These are phyloP conservation scores for Calameuta idolon DNA, from an alignment of 2,888 invertebrate species.

Conservation along the genomic window DNA sequence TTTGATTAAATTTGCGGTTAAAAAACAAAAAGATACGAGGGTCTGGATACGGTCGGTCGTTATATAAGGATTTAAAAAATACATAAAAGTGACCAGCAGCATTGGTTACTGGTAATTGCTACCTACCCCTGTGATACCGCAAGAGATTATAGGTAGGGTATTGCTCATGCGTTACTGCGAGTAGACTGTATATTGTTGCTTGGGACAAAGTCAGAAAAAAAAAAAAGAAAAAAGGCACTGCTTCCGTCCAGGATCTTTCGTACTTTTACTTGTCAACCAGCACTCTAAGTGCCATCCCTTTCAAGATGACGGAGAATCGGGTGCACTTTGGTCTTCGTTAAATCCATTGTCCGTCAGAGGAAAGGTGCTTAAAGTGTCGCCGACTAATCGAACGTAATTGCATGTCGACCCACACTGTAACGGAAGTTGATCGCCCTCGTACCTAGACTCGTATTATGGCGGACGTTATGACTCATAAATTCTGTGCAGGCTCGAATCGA, in stretches of 20 bases:
- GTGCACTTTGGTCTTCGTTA: background rate
- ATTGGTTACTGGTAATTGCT: background rate
- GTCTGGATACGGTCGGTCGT: background rate
- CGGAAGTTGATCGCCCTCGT: constrained; percentile 39
- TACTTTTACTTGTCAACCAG: background rate
- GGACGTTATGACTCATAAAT: background rate
- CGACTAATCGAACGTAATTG: constrained; percentile 33
- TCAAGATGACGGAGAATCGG: background rate
- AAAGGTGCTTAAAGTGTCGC: background rate
- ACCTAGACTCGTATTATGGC: constrained; percentile 25
- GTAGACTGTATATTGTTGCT: background rate
- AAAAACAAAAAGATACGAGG: background rate
- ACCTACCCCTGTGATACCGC: background rate
- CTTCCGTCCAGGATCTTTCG: background rate
- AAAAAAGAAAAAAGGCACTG: background rate
- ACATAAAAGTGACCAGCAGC: background rate
- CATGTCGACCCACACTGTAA: constrained; percentile 26
- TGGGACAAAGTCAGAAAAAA: background rate
- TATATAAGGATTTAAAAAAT: background rate
- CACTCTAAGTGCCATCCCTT: background rate
- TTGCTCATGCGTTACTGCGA: background rate
- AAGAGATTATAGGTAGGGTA: background rate
- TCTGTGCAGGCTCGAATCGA: background rate
- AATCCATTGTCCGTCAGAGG: background rate
- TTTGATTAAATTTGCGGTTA: background rate